Percentiles rank a stretch among this genome's conserved stretches.
phyloP scores from a whole-genome alignment of 2,888 invertebrate genomes.

The Caenorhabditis panamensis region DNA sequence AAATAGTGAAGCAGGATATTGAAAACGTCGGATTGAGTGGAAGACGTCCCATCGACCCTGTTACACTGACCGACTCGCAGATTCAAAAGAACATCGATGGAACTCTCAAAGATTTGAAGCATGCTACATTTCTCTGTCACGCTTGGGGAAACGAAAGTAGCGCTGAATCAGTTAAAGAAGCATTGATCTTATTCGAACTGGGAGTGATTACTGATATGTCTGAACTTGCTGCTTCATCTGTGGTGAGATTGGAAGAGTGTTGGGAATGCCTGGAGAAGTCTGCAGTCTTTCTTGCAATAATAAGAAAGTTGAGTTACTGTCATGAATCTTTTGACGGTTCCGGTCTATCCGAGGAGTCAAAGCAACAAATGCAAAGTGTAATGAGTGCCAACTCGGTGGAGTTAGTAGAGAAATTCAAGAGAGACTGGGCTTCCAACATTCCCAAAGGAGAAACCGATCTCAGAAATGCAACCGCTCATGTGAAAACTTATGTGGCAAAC shows the following conservation, averaged over 20 bases:
- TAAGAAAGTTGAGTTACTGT: not conserved
- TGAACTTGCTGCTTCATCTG: no score
- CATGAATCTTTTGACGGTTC: not conserved
- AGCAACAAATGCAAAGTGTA: not conserved
- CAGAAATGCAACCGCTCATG: no score
- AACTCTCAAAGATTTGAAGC: not conserved
- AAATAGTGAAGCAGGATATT: not conserved
- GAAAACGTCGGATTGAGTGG: not conserved
- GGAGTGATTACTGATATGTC: no score
- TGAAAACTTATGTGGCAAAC: no score
- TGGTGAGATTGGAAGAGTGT: not conserved
- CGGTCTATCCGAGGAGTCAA: not conserved
- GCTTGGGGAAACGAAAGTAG: no score
- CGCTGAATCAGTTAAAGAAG: no score
- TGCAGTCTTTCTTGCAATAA: not conserved
- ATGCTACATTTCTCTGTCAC: not conserved
- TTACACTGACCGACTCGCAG: not conserved
- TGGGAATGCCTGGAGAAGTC: not conserved
- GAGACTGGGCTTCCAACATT: not conserved
- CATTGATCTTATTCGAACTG: no score
- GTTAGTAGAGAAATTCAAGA: not conserved
- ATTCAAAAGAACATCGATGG: not conserved
- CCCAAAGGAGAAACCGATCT: not conserved
- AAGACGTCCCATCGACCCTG: not conserved
- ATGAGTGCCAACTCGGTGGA: not conserved